Conservation (phyloP, 2,888 invertebrate species). For the Holacanthella duospinosa region DNA sequence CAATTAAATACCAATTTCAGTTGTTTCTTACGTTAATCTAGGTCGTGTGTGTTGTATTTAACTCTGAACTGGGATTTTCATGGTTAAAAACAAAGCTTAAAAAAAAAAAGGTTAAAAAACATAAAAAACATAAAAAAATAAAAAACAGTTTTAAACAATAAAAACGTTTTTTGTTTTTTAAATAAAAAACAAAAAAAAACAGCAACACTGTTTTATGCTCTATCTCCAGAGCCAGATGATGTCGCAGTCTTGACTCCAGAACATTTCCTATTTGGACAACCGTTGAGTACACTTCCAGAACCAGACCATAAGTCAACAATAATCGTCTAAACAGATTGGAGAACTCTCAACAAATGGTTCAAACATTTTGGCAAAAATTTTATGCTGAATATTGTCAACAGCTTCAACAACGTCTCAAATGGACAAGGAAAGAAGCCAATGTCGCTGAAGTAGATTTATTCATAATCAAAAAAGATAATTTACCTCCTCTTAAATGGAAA, state of each 20-base stretch:
- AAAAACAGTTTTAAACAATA: too few relatives aligned
- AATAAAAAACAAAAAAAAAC: too few relatives aligned
- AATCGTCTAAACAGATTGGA: conserved; percentile 13
- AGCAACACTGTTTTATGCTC: too few relatives aligned
- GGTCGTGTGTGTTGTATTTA: too few relatives aligned
- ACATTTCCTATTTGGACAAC: conserved; percentile 38
- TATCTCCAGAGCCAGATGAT: conserved; percentile 33
- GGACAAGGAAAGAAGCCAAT: neutral
- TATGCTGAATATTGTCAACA: conserved; percentile 10
- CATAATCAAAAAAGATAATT: conserved; percentile 10
- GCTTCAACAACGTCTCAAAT: conserved; percentile 19
- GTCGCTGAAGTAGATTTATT: conserved; percentile 11
- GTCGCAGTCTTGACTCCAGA: conserved; percentile 35
- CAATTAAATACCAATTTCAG: too few relatives aligned
- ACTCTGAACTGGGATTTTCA: too few relatives aligned
- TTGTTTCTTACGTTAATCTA: too few relatives aligned
- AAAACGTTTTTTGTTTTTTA: too few relatives aligned
- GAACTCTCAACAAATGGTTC: conserved; percentile 10
- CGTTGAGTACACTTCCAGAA: conserved; percentile 21
- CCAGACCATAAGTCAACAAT: conserved; percentile 6
- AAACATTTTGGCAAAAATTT: conserved; percentile 18
- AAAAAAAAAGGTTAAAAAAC: too few relatives aligned
- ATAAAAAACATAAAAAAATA: too few relatives aligned
- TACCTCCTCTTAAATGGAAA: neutral
- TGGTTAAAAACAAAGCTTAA: too few relatives aligned